Conservation (phyloP, 2,888 invertebrate species). For the Himalopsyche japonica region DNA sequence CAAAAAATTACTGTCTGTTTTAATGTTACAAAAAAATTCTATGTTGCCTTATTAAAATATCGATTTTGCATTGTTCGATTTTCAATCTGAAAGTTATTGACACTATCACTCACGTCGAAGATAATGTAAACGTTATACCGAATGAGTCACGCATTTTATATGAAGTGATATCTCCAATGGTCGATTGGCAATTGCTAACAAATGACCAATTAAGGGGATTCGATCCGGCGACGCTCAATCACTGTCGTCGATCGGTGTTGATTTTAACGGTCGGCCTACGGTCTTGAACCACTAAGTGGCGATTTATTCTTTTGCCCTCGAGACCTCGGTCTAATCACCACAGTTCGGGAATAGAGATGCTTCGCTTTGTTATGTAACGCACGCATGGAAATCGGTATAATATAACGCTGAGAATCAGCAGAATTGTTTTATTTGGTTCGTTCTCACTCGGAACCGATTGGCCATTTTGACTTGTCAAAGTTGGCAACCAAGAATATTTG, state of each 20-base stretch:
- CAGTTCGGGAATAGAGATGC: neutral
- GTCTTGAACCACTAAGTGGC: neutral
- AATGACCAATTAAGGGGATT: neutral
- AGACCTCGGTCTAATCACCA: neutral
- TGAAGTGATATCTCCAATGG: neutral
- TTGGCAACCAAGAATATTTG: too few relatives aligned
- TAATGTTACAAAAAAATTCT: too few relatives aligned
- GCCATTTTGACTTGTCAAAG: too few relatives aligned
- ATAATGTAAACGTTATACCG: neutral
- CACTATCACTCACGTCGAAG: too few relatives aligned
- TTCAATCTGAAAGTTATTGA: too few relatives aligned
- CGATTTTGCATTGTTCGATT: too few relatives aligned
- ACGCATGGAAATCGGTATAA: too few relatives aligned
- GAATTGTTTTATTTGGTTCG: too few relatives aligned
- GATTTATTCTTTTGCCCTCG: neutral
- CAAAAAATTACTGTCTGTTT: too few relatives aligned
- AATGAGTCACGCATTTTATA: neutral
- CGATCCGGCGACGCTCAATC: neutral
- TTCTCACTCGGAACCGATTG: too few relatives aligned
- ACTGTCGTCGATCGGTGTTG: neutral
- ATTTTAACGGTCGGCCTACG: neutral
- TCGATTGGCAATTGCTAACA: neutral
- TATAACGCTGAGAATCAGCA: too few relatives aligned
- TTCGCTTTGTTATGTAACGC: neutral
- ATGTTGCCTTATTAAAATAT: too few relatives aligned